Conservation (phyloP, 2,797 vertebrate species). For the Scyliorhinus canicula region DNA sequence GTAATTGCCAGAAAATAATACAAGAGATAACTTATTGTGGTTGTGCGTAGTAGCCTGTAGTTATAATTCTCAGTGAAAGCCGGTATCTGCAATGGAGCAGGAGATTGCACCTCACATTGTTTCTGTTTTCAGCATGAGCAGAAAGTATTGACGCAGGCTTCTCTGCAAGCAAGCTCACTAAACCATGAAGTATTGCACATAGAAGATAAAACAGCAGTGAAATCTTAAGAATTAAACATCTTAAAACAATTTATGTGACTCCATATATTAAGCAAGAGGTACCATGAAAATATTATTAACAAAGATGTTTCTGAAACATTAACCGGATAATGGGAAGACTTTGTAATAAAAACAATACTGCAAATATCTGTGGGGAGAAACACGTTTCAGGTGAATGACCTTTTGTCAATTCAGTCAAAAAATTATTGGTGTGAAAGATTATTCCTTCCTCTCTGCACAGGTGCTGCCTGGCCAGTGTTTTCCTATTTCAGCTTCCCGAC, state of each 20-base stretch:
- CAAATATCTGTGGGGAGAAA: background rate
- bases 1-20: background rate
- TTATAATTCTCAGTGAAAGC: background rate
- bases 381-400: background rate
- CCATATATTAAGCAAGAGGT: background rate
- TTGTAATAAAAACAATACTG: background rate
- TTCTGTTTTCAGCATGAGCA: background rate
- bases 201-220: background rate
- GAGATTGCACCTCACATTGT: background rate
- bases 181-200: background rate
- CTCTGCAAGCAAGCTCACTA: background rate
- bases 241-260: background rate
- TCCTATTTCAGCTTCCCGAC: background rate
- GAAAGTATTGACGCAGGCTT: background rate
- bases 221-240: background rate
- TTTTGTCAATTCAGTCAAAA: background rate
- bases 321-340: background rate
- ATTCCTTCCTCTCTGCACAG: background rate
- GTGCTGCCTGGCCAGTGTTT: background rate
- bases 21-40: background rate
- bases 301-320: background rate
- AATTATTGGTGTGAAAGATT: background rate
- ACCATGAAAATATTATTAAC: background rate
- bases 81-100: background rate
- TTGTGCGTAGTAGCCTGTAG: background rate